Base-by-base conservation (phyloP, 2,113 vertebrate species). In the Azemiops feae region DNA sequence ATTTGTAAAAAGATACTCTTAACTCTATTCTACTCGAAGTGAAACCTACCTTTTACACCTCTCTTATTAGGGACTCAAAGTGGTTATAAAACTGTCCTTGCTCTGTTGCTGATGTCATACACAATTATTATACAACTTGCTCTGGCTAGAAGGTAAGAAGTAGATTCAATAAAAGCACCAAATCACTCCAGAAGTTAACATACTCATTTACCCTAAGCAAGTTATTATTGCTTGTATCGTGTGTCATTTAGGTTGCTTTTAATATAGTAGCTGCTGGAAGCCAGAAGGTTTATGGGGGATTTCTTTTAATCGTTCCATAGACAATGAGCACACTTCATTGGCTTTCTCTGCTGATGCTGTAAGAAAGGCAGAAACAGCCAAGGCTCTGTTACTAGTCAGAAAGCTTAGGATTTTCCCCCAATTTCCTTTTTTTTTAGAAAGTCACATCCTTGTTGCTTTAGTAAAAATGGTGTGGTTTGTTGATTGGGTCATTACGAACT, bases 241-340 rank as follows among this genome's bases (percentile, higher is more conserved):
- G 57, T 96, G 90, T 91, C 53, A 89, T 18, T 50, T 91, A 60
- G 45, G 85, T 86, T 89, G 54, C 1, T 4, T 94, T 92, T 93
- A 86, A 92, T 93, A 94, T 96, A 96, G 64, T 92, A 89, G 95
- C 95, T 96, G 89, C 90, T 95, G 87, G 92, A 89, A 94, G 92
- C 43, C 54, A 91, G 94, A 94, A 54, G 94, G 6, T 69, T 55
- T 60, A 81, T 52, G 47, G 92, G 93, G 94, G 92, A 57, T 92
- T 94, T 93, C 91, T 89, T 60, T 91, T 50, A 87, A n/a, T 90
- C 10, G 27, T 95, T 93, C 74, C 87, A 91, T 53, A 87, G 1
- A 43, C 88, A 89, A 81, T n/a, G 20, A 96, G 12, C 95, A 45
- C 60, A 90, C 58, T 94, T 97, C 69, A 92, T 95, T 96, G 96